Conservation (phyloP, 1,140 invertebrate genomes). For the Cyrtorhinus lividipennis region DNA sequence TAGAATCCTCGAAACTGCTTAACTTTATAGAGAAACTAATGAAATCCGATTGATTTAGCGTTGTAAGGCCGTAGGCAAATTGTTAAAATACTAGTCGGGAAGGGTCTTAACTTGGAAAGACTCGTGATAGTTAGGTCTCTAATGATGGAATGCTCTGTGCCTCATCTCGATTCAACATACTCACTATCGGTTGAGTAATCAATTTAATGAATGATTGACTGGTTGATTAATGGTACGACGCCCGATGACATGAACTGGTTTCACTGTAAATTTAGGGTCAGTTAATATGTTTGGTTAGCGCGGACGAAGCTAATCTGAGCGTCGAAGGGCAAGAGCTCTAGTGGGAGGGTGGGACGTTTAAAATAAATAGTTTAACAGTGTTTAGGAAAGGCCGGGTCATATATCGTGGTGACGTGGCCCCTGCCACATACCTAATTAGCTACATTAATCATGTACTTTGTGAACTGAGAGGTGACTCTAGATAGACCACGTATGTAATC, state of each 20-base stretch:
- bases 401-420: slow-evolving; percentile 6
- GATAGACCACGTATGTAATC: slow-evolving; percentile 9
- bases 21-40: no score
- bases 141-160: no score
- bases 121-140: no score
- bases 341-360: background rate
- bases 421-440: slow-evolving; percentile 9
- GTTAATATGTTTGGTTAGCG: background rate
- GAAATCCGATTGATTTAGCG: no score
- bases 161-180: no score
- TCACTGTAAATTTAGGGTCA: background rate
- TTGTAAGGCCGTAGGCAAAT: no score
- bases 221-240: no score
- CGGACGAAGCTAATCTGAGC: background rate
- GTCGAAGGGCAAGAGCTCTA: background rate
- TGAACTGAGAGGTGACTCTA: slow-evolving; percentile 6
- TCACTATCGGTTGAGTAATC: no score
- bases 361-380: slow-evolving; percentile 7
- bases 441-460: slow-evolving; percentile 7
- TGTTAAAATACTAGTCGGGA: no score
- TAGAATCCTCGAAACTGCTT: no score
- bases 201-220: no score
- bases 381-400: slow-evolving; percentile 1
- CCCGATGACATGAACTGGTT: background rate
- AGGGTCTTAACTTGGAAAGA: no score